Evolutionary conservation across 1,140 invertebrate genomes (phyloP).

Genomic region (Aethina tumida): DNA sequence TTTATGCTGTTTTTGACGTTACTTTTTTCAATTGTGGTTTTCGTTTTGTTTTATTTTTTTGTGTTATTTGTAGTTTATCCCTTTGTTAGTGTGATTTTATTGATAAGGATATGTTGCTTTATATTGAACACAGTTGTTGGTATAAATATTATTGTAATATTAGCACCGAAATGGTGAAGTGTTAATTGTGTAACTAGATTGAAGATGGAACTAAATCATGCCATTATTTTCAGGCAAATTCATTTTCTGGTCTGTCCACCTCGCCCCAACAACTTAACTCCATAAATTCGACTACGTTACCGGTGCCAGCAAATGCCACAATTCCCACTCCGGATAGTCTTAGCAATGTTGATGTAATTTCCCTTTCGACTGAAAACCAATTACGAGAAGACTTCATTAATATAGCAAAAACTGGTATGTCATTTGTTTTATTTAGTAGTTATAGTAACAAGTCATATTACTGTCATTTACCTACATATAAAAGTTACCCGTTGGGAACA

Average conservation of each 20-base stretch:
- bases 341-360: conserved; percentile 29
- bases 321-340: conserved; percentile 24
- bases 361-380: conserved; percentile 46
- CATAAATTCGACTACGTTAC: conserved; percentile 15
- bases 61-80: too few relatives aligned
- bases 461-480: conserved; percentile 1
- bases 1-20: neutral
- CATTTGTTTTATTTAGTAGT: neutral
- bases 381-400: conserved; percentile 55
- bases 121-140: too few relatives aligned
- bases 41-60: too few relatives aligned
- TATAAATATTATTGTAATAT: too few relatives aligned
- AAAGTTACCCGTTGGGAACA: too few relatives aligned
- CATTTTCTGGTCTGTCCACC: conserved; percentile 18
- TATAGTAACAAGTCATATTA: conserved; percentile 2
- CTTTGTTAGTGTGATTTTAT: too few relatives aligned
- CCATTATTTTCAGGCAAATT: conserved; percentile 25
- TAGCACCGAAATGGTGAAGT: too few relatives aligned
- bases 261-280: conserved; percentile 17
- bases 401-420: conserved; percentile 52
- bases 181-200: too few relatives aligned
- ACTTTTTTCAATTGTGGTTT: neutral
- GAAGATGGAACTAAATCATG: too few relatives aligned
- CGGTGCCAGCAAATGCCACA: conserved; percentile 17
- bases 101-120: too few relatives aligned